A percentile compares a stretch with the other conserved stretches of the same genome.
phyloP scores from a whole-genome alignment of 92 coral and sea anemone species.

The Phenganax stokvisi region DNA sequence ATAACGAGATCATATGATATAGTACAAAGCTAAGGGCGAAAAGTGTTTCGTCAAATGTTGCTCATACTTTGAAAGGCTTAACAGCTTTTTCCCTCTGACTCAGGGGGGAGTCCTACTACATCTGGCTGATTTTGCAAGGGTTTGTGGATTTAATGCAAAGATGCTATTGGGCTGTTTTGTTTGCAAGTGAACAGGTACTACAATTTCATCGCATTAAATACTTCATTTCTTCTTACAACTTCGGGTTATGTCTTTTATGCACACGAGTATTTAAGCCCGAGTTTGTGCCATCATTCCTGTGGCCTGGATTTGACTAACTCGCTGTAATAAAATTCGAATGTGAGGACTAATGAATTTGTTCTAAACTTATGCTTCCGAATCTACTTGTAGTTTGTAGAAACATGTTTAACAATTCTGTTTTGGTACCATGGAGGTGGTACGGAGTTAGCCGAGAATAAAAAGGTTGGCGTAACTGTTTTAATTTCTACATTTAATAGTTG shows the following conservation, averaged over 20 bases:
- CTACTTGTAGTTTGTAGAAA: conserved; percentile 15
- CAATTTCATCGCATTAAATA: background rate
- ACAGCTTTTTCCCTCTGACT: background rate
- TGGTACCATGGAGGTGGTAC: conserved; percentile 35
- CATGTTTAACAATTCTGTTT: conserved; percentile 26
- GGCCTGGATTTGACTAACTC: background rate
- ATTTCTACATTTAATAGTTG: background rate
- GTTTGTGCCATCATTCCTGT: background rate
- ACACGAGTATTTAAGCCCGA: background rate
- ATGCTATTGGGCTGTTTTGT: conserved; percentile 16
- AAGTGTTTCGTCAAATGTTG: too few relatives aligned
- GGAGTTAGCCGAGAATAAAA: background rate
- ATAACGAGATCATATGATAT: too few relatives aligned
- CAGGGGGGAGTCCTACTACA: conserved; percentile 4
- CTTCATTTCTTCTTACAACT: background rate
- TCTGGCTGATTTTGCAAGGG: conserved; percentile 40
- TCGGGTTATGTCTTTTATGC: background rate
- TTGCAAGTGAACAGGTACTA: conserved; percentile 17
- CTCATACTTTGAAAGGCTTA: too few relatives aligned
- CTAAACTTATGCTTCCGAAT: background rate
- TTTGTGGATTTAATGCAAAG: conserved; percentile 19
- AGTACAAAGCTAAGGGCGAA: background rate
- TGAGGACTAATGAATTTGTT: background rate
- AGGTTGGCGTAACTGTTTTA: background rate
- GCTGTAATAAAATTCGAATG: background rate